Evolutionary conservation across 2,797 vertebrate genomes (phyloP), one percentile per base, ranked within the genome.

Genomic region (Crocodylus rhombifer): DNA sequence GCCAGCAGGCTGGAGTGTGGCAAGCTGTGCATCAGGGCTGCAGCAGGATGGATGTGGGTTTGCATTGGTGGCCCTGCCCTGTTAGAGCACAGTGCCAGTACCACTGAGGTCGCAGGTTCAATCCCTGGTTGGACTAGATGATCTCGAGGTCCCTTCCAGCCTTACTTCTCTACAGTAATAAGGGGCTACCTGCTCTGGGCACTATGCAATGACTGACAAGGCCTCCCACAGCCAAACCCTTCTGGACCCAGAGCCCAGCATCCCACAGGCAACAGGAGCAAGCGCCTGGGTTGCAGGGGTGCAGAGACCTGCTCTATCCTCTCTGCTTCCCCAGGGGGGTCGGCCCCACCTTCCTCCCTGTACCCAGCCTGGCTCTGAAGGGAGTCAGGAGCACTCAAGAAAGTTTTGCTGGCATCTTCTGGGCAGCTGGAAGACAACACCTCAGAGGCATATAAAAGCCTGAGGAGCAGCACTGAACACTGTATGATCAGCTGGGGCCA

Each of bases 371-470:
- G 42, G 42, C 42, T 42, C 42, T 23, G 10, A 36, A 36, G 33
- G 21, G 14, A 42, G 33, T 42, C 21, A 25, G 69, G 69, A 71
- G 20, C 42, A 42, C 42, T 9, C 42, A 42, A 42, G 42, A 42
- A 42, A 42, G 42, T 42, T 42, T 84, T 57, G 77, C 78, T 65
- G 61, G 25, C 63, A 84, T 56, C 60, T 28, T 8, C 2, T 4
- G 80, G 73, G 6, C 74, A 87, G 82, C 77, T 84, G 84, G 71
- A 95, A 94, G 87, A 89, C 71, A 91, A 58, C 60, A 42, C 55
- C 11, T 42, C 58, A 57, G 65, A 21, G 56, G 56, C 75, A 42
- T 7, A 71, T 58, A 77, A 73, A 73, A 80, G 61, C 64, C 86
- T 61, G 60, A 36, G 67, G 64, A n/a, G 62, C 73, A 4, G 58